phyloP scores from a whole-genome alignment of 2,888 invertebrate genomes.

The Dicycla oo region DNA sequence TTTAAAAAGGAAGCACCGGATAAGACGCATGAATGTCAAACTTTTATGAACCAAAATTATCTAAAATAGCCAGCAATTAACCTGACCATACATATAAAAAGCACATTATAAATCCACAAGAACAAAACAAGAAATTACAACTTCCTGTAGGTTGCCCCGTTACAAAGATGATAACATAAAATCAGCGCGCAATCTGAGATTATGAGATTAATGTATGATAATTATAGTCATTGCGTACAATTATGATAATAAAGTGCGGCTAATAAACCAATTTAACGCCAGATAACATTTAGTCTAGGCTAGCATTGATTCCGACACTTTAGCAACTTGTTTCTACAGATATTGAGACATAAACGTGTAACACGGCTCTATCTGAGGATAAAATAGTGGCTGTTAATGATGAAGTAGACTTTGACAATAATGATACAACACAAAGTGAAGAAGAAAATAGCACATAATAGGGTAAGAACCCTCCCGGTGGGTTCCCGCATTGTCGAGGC shows the following conservation, averaged over 20 bases:
- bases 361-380: slow-evolving; percentile 2
- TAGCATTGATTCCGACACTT: slow-evolving; percentile 19
- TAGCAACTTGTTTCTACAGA: slow-evolving; percentile 33
- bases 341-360: slow-evolving; percentile 22
- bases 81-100: slow-evolving; percentile 17
- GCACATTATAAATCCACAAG: slow-evolving; percentile 10
- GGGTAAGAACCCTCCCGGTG: too few species aligned
- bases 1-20: background rate
- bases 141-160: slow-evolving; percentile 47
- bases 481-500: too few species aligned
- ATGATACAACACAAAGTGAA: background rate
- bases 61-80: slow-evolving; percentile 34
- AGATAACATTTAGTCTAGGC: slow-evolving; percentile 46
- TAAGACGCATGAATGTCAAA: background rate
- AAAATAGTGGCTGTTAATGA: background rate
- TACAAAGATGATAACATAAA: slow-evolving; percentile 52
- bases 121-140: slow-evolving; percentile 51
- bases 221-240: slow-evolving; percentile 57
- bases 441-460: background rate
- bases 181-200: slow-evolving; percentile 50
- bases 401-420: background rate
- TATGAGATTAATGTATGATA: slow-evolving; percentile 61
- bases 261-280: slow-evolving; percentile 50
- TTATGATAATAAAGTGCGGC: slow-evolving; percentile 54
- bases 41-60: slow-evolving; percentile 1